A percentile compares a stretch with the other conserved stretches of the same genome.
These are phyloP conservation scores for Sicus ferrugineus DNA, from an alignment of 2,888 invertebrate genomes.

Conservation along the genomic window DNA sequence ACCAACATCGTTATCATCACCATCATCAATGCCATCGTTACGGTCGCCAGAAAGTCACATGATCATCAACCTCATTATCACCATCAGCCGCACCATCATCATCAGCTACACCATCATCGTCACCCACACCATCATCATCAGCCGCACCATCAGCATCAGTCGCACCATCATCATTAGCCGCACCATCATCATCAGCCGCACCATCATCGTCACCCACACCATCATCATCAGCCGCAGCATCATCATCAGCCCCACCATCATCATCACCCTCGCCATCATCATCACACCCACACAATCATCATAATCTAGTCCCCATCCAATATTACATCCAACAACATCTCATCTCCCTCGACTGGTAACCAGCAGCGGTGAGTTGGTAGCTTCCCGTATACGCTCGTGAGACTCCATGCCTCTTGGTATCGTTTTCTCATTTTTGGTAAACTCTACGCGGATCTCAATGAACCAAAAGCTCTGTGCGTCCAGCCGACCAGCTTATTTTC, in stretches of 20 bases:
- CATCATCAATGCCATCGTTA: slow-evolving; percentile 26
- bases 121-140: no score
- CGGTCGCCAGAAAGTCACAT: background rate
- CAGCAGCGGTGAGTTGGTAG: slow-evolving; percentile 10
- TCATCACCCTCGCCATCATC: background rate
- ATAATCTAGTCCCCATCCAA: background rate
- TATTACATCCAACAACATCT: background rate
- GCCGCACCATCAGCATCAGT: no score
- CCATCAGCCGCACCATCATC: background rate
- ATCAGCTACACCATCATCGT: no score
- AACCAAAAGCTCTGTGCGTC: background rate
- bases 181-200: no score
- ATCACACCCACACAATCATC: background rate
- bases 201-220: no score
- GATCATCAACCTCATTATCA: slow-evolving; percentile 26
- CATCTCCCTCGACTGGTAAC: slow-evolving; percentile 27
- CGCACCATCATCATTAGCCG: no score
- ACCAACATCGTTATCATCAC: slow-evolving; percentile 37
- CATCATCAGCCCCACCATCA: background rate
- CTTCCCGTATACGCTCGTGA: slow-evolving; percentile 4
- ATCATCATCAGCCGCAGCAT: no score
- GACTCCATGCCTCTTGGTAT: background rate
- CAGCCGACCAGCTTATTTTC: slow-evolving; percentile 13
- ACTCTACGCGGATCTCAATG: background rate
- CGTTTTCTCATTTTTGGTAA: slow-evolving; percentile 18